Evolutionary conservation across 2,113 vertebrate genomes (phyloP).

Genomic region (Gadus chalcogrammus): DNA sequence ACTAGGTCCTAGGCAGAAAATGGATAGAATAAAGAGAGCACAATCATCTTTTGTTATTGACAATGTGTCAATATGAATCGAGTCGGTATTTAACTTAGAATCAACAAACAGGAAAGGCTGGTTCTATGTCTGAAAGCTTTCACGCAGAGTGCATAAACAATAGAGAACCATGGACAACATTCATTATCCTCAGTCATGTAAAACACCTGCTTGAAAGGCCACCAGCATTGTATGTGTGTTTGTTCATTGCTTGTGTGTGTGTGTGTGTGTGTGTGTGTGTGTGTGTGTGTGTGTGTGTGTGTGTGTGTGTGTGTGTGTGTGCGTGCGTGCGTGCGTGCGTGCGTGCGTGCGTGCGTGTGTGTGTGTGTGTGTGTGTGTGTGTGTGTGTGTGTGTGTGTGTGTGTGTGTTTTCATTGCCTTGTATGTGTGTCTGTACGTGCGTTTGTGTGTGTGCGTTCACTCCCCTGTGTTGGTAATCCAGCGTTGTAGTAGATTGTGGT

Average conservation of each 20-base stretch:
- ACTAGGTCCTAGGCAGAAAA: too few species aligned
- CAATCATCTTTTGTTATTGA: not conserved
- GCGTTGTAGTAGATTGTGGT: slow-evolving; percentile 51
- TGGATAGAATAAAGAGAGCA: too few species aligned
- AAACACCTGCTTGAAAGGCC: slow-evolving; percentile 36
- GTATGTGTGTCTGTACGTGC: too few species aligned
- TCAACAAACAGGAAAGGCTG: not conserved
- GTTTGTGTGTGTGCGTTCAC: not conserved
- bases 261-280: not conserved
- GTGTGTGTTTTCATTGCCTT: not conserved
- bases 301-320: slow-evolving; percentile 27
- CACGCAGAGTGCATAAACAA: not conserved
- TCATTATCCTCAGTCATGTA: not conserved
- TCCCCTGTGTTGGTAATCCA: not conserved
- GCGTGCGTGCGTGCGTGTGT: too few species aligned
- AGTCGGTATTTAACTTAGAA: not conserved
- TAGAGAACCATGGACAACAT: not conserved
- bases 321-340: too few species aligned
- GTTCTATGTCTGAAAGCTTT: not conserved
- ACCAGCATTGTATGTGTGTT: not conserved
- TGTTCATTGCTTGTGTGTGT: not conserved
- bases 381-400: too few species aligned
- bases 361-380: too few species aligned
- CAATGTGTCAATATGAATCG: not conserved
- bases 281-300: not conserved